Base-by-base conservation (phyloP, 2,113 vertebrate genomes). In the Theristicus caerulescens region DNA sequence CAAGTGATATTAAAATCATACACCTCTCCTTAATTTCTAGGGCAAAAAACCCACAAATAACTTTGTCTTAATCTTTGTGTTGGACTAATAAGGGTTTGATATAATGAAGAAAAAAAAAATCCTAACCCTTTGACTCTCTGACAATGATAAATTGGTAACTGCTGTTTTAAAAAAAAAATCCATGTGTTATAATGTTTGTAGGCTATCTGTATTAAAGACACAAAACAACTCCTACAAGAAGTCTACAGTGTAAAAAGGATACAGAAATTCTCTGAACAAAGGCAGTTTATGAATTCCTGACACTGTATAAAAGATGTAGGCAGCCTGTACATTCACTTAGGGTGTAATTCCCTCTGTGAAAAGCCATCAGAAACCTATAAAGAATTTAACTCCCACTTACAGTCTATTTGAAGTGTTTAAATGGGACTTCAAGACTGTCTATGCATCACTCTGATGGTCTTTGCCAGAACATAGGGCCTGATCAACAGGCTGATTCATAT, bases 21-120 rank as follows among this genome's bases (percentile, higher is more conserved):
- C 2, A 42, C 4, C 1, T 74, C 12, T 84, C n/a, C 31, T 42
- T 74, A 21, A 2, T n/a, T 89, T 84, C 13, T 29, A 51, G 17
- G 3, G 2, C 0, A 31, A 58, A 42, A 47, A 42, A 4, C 0
- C 0, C 6, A 65, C 12, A 71, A 22, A 38, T 19, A 51, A 40
- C 25, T 67, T 44, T 76, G 3, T 69, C 20, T 29, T 74, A 5
- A 51, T 86, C 27, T 66, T 74, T 51, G 4, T 38, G 31, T 38
- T 72, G 34, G 16, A n/a, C 5, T 64, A 90, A 74, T 54, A 47
- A 62, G 4, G 5, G 1, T 51, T 89, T 72, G 14, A 21, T 29
- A 66, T 4, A 64, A 40, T 20, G 5, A 74, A 81, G 46, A 67
- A 84, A 52, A 69, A 47, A 65, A 31, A 9, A 32, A 82, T 11